Percentiles rank a stretch among this genome's conserved stretches.
These are phyloP conservation scores for Luehdorfia chinensis DNA, from an alignment of 1,140 invertebrate genomes.

Conservation along the genomic window DNA sequence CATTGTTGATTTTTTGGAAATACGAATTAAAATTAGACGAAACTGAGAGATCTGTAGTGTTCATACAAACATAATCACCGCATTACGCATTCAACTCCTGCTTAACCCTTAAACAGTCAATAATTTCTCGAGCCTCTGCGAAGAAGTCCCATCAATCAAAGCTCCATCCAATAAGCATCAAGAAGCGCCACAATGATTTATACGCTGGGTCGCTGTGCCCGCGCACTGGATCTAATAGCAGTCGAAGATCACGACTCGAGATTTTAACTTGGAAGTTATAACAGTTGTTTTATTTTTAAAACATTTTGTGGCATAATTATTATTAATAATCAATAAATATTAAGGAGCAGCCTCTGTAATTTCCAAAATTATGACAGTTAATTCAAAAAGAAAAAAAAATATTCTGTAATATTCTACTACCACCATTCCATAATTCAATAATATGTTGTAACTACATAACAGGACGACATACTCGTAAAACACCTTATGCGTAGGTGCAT, in stretches of 20 bases:
- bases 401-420: too few relatives aligned
- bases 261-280: background rate
- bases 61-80: constrained; percentile 18
- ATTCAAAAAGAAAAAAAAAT: too few relatives aligned
- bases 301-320: too few relatives aligned
- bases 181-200: constrained; percentile 70
- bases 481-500: too few relatives aligned
- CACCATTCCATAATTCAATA: too few relatives aligned
- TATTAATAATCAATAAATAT: too few relatives aligned
- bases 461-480: too few relatives aligned
- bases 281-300: constrained; percentile 13
- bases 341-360: too few relatives aligned
- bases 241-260: constrained; percentile 32
- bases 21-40: too few relatives aligned
- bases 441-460: too few relatives aligned
- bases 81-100: constrained; percentile 29
- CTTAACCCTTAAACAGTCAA: constrained; percentile 28
- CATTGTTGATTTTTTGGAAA: too few relatives aligned
- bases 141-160: constrained; percentile 50
- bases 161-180: constrained; percentile 48
- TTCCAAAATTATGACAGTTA: too few relatives aligned
- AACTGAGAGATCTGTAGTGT: background rate
- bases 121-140: constrained; percentile 24
- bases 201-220: constrained; percentile 26
- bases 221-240: constrained; percentile 30